Conservation (phyloP, 2,113 vertebrate genomes). For the Dicentrarchus labrax region DNA sequence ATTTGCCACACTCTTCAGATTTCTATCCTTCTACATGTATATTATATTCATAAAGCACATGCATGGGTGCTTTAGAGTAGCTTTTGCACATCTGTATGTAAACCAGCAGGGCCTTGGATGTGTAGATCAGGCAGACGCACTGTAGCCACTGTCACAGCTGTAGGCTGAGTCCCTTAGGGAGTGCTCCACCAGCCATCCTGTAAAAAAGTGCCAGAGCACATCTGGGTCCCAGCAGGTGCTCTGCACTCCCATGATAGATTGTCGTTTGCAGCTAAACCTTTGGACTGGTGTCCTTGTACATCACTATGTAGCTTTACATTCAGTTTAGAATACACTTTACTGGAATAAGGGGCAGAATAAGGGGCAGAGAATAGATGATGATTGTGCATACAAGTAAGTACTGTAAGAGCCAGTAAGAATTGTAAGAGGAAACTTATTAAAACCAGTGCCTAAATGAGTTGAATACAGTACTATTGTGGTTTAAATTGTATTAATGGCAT, state of each 20-base stretch:
- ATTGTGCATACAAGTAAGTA: not conserved
- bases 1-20: constrained; percentile 34
- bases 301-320: constrained; percentile 43
- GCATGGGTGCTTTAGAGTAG: constrained; percentile 27
- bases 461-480: no score
- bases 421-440: not conserved
- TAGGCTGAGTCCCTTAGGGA: constrained; percentile 76
- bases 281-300: constrained; percentile 71
- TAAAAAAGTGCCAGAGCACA: constrained; percentile 82
- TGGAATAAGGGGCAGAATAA: not conserved
- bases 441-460: no score
- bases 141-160: constrained; percentile 79
- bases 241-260: constrained; percentile 80
- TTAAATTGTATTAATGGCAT: no score
- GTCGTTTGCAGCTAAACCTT: constrained; percentile 78
- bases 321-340: constrained; percentile 19
- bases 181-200: constrained; percentile 75
- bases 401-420: not conserved
- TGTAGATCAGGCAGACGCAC: constrained; percentile 61
- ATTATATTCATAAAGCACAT: constrained; percentile 57
- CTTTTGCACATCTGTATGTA: constrained; percentile 68
- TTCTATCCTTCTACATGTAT: constrained; percentile 38
- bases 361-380: not conserved
- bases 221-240: constrained; percentile 86
- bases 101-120: constrained; percentile 62